phyloP scores from a whole-genome alignment of 2,888 invertebrate species.

The Argyra leucocephala region DNA sequence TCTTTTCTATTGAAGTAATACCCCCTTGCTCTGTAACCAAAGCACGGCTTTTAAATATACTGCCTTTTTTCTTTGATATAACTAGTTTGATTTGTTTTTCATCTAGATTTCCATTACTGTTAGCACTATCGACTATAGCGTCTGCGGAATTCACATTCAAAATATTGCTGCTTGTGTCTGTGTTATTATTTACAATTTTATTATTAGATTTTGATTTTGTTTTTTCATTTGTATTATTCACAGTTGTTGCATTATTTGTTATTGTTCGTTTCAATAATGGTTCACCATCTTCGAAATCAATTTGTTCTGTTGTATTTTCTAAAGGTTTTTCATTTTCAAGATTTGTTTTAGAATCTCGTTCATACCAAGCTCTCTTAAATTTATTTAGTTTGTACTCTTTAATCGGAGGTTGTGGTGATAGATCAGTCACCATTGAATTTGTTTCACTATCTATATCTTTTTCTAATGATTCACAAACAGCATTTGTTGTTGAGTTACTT shows the following conservation, averaged over 20 bases:
- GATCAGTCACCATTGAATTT: background rate
- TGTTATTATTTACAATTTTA: slow-evolving; percentile 21
- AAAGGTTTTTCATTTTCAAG: slow-evolving; percentile 9
- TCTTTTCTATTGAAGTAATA: slow-evolving; percentile 54
- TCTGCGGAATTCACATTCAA: slow-evolving; percentile 20
- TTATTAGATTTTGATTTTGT: slow-evolving; percentile 15
- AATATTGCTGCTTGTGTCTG: slow-evolving; percentile 15
- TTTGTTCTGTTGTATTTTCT: slow-evolving; percentile 11
- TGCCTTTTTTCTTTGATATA: slow-evolving; percentile 75
- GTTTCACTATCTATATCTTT: background rate
- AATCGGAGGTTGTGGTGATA: slow-evolving; percentile 9
- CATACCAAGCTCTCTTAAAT: slow-evolving; percentile 39
- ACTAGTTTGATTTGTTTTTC: slow-evolving; percentile 55
- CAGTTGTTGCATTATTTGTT: background rate
- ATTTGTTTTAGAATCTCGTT: slow-evolving; percentile 23
- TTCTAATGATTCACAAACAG: background rate
- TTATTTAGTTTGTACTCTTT: slow-evolving; percentile 41
- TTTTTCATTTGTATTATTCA: slow-evolving; percentile 15
- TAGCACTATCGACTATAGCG: slow-evolving; percentile 17
- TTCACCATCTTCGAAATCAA: slow-evolving; percentile 32
- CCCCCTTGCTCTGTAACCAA: slow-evolving; percentile 45
- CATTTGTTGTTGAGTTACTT: background rate
- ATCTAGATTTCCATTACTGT: slow-evolving; percentile 31
- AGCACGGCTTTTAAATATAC: slow-evolving; percentile 79
- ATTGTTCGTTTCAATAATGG: slow-evolving; percentile 12